Evolutionary conservation across 1,140 invertebrate species (phyloP), one percentile per base, ranked within the genome.

Genomic region (Drosophila setifemur): DNA sequence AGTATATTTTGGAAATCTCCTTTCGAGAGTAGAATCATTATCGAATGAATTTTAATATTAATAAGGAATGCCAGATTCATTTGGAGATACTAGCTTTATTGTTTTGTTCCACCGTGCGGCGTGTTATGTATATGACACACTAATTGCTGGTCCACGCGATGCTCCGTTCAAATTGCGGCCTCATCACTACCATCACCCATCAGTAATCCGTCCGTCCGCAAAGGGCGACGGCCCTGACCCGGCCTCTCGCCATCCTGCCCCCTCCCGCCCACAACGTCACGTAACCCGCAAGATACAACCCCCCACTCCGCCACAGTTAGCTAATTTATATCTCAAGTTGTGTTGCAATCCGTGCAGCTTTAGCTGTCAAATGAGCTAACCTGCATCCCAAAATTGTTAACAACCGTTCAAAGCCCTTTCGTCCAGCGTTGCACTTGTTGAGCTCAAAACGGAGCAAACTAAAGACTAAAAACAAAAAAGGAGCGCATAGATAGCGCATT

Each of bases 101-200:
- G 9, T 12, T 19, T 8, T 16, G 9, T 2, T 31, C 14, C 12
- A 50, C 42, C 48, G 44, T 26, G 31, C 40, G 45, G 26, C 42
- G 18, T 43, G 43, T 57, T 60, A 54, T 73, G 69, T 78, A 37
- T 57, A 33, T 55, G 79, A 63, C 54, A 78, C 73, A 67, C 79
- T 83, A 83, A 83, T 85, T 83, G 79, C 58, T 66, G 75, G 69
- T 71, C 64, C 79, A 83, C 79, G 73, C 73, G 70, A 74, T 70
- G 79, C 55, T 64, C 23, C 28, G 48, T 14, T 18, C 39, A 57
- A 40, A 73, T 79, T 79, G 73, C 69, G 76, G 69, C 76, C 78
- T 73, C 74, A 60, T 58, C 64, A 52, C 48, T 42, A 55, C 23
- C 60, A 42, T 66, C n/a, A 28, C 23, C 18, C 40, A 54, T 25